Base-by-base conservation (phyloP, 2,888 invertebrate genomes). In the Omphaloscelis lunosa region DNA sequence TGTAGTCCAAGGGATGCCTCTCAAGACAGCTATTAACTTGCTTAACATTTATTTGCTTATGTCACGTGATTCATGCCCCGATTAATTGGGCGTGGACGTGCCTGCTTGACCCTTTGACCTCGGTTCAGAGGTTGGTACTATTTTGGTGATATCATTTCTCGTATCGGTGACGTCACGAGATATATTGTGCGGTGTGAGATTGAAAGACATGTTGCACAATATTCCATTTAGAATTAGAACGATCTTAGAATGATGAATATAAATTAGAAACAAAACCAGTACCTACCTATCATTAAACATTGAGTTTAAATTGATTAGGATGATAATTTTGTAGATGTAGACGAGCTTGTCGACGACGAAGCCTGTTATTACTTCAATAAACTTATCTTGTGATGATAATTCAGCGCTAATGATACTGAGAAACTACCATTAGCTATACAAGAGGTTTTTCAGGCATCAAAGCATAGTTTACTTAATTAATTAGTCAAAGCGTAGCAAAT, bases 21-120 rank as follows among this genome's bases (percentile, higher is more conserved):
- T 87, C 80, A 82, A 86, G 85, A 82, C 82, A 82, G 85, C 87
- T 87, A 90, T 89, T 90, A 88, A 84, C 82, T 82, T 68, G 71
- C 80, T 79, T 68, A 62, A 78, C 72, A 75, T 88, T 89, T 87
- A 89, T 86, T 88, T 82, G 72, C 82, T 82, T 80, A 77, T 77
- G 80, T 87, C 86, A 87, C 89, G 85, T 86, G 84, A 87, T 89
- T 85, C 82, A 82, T 79, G 79, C 69, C 75, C 68, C 79, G 76
- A 84, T 88, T 89, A 88, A 89, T 88, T 85, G 79, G 58, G 59
- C 71, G 67, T 53, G 66, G 59, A 79, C 69, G 72, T 84, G 74
- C 29, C 69, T 41, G 71, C 62, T 80, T 85, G 78, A 86, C 82
- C 78, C 80, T 66, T 71, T 74, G 59, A 53, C 75, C 67, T 56